A percentile compares a stretch with the other conserved stretches of the same genome.
These are phyloP conservation scores for Lagodon rhomboides DNA, from an alignment of 2,797 vertebrate species.

Conservation along the genomic window DNA sequence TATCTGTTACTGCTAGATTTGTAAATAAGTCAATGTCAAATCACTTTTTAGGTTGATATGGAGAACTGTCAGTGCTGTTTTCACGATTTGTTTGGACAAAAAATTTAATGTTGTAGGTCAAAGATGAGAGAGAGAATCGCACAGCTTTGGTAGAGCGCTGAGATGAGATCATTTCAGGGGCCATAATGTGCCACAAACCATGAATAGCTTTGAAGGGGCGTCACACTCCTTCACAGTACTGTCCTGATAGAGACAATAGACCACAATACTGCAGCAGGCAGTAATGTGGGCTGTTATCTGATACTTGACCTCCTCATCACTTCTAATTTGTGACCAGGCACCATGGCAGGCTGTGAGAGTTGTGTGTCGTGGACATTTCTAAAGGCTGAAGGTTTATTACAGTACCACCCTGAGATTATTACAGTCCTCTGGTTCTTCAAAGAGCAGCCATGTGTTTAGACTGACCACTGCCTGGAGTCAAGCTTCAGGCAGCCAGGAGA, in stretches of 20 bases:
- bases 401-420: constrained; percentile 65
- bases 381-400: constrained; percentile 47
- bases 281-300: constrained; percentile 55
- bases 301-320: constrained; percentile 54
- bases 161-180: constrained; percentile 60
- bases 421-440: constrained; percentile 56
- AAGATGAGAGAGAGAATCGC: constrained; percentile 4
- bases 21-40: neutral
- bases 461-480: constrained; percentile 59
- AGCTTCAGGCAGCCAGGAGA: constrained; percentile 13
- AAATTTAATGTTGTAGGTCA: no score
- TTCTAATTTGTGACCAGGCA: constrained; percentile 52
- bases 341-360: constrained; percentile 27
- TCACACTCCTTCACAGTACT: constrained; percentile 25
- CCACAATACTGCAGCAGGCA: constrained; percentile 49
- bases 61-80: neutral
- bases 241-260: constrained; percentile 50
- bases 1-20: neutral
- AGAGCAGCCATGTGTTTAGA: constrained; percentile 65
- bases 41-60: neutral
- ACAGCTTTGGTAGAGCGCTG: constrained; percentile 44
- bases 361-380: constrained; percentile 46
- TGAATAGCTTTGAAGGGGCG: constrained; percentile 51
- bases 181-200: constrained; percentile 59
- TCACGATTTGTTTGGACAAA: neutral